Base-by-base conservation (phyloP, 2,113 vertebrate genomes). In the Nothocercus julius region DNA sequence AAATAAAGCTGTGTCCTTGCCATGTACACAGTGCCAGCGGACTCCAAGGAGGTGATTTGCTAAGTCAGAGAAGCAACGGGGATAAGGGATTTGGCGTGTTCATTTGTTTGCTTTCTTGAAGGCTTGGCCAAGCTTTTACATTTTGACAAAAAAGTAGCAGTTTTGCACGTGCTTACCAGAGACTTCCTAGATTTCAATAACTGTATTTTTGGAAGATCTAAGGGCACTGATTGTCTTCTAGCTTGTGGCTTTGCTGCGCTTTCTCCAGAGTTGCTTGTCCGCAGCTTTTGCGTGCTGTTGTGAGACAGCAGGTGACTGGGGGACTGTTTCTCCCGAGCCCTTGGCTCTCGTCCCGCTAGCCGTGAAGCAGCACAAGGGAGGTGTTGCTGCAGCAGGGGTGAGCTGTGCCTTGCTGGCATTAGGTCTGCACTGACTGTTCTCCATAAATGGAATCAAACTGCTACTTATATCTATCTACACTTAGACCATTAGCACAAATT, bases 291-390 rank as follows among this genome's bases (percentile, higher is more conserved):
- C 47, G 53, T 22, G 32, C 24, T 3, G 3, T 14, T n/a, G 21
- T 12, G 51, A 73, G 69, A 24, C 11, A 47, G 19, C 16, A 11
- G 49, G 51, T 7, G 27, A 11, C 32, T 32, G 54, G 54, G 54
- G 32, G 28, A 56, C 27, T 17, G 15, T 64, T 88, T 77, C 42
- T 85, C 11, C 38, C 36, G 17, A 79, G 22, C 58, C 84, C 28
- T 19, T 49, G 19, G 15, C 38, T 75, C 59, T 86, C 54, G 24
- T 19, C 28, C 7, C 51, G 13, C 38, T 56, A 1, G 0, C 78
- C 72, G 11, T 0, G 0, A 30, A 64, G 66, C 47, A 1, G 0
- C 13, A 3, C 0, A 0, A 42, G 22, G 49, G 40, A 80, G 59
- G 59, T 74, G 67, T 56, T 76, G 40, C 70, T 87, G 63, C 27